Percentiles rank a stretch among this genome's conserved stretches.
Evolutionary conservation across 2,888 invertebrate species (phyloP).

Genomic region (Theretra japonica): DNA sequence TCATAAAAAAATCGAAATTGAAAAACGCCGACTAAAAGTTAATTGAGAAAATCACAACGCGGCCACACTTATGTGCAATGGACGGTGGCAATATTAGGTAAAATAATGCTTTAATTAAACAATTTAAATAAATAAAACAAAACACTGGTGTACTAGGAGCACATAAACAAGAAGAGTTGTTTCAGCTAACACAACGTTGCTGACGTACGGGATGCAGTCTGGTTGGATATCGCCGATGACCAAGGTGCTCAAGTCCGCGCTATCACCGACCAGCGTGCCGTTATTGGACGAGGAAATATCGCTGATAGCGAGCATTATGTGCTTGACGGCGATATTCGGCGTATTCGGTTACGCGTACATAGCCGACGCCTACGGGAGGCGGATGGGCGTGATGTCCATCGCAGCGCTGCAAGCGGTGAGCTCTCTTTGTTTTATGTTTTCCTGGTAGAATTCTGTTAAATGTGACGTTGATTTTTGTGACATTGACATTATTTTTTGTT

Average conservation of each 20-base stretch:
- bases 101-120: constrained; percentile 36
- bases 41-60: constrained; percentile 33
- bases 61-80: constrained; percentile 52
- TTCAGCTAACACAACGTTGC: constrained; percentile 71
- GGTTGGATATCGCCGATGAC: constrained; percentile 79
- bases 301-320: constrained; percentile 72
- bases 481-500: neutral
- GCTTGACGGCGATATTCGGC: constrained; percentile 60
- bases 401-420: constrained; percentile 78
- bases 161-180: constrained; percentile 44
- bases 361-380: constrained; percentile 72
- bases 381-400: constrained; percentile 68
- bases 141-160: constrained; percentile 48
- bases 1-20: neutral
- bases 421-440: constrained; percentile 37
- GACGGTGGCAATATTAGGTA: constrained; percentile 50
- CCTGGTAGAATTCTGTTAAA: constrained; percentile 52
- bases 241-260: constrained; percentile 61
- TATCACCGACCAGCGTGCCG: constrained; percentile 61
- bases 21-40: constrained; percentile 28
- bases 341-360: constrained; percentile 72
- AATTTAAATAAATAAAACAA: constrained; percentile 54
- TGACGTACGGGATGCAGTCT: constrained; percentile 70
- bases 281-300: constrained; percentile 69
- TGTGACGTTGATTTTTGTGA: constrained; percentile 47